Base-by-base conservation (phyloP, 92 coral and sea anemone species). In the Umimayanthus kanabou region DNA sequence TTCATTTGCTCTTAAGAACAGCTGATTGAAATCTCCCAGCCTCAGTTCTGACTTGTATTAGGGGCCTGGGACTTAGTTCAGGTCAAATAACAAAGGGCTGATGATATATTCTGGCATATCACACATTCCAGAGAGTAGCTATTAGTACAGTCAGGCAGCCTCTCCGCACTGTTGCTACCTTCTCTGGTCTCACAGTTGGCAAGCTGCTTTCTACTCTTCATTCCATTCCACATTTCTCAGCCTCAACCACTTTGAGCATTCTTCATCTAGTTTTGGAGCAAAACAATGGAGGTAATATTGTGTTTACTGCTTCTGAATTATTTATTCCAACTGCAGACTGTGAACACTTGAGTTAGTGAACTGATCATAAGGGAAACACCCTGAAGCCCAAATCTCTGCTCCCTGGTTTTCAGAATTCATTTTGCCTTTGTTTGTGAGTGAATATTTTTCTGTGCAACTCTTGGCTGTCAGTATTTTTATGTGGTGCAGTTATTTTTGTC, bases 261-360 rank as follows among this genome's bases (percentile, higher is more conserved):
- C 87, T 72, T 43, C 87, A 83, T 49, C 78, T 83, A 83, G 87
- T 83, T 83, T 83, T 16, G 61, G 66, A 83, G 0, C 42, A 69
- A 26, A 6, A 47, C 65, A 43, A 83, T 83, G 87, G 87, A 83
- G 87, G 87, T 83, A 83, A 83, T 83, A 70, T 83, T 83, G 87
- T 42, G 6, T 25, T 83, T 83, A 15, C 25, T 39, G n/a, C 42
- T 49, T 69, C 43, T 25, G 29, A 65, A 70, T 83, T 83, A 83
- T 83, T 47, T 45, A 83, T 83, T 25, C 87, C 87, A 83, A 65
- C 47, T 83, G 64, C 87, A 83, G 87, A 83, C 25, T 23, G 65
- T 70, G 87, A 70, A 70, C 42, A 18, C 26, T 69, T 69, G 39
- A 69, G 53, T 26, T 43, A 10, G 82, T 25, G 76, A 72, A 29